These are phyloP conservation scores for Aphis gossypii DNA, from an alignment of 1,140 invertebrate genomes.

Conservation along the genomic window DNA sequence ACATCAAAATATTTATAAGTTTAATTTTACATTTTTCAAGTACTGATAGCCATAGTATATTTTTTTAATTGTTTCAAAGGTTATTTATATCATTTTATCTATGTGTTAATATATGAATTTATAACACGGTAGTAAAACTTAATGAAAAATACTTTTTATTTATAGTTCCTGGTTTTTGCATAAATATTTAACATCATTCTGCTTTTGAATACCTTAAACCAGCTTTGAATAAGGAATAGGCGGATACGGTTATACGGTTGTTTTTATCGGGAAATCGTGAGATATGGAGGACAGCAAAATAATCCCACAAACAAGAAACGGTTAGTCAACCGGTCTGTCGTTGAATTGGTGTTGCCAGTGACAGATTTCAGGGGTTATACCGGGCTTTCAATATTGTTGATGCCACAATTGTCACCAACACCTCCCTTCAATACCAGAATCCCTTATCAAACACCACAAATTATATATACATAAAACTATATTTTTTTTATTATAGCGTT, in stretches of 20 bases:
- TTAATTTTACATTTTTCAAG: background rate
- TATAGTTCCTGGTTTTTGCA: background rate
- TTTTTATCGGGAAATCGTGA: background rate
- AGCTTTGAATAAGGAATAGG: background rate
- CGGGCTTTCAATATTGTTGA: slow-evolving; percentile 17
- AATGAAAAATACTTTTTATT: background rate
- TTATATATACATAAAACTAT: background rate
- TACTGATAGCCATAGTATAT: background rate
- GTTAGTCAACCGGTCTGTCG: slow-evolving; percentile 20
- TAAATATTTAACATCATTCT: background rate
- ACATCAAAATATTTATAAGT: background rate
- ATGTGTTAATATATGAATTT: background rate
- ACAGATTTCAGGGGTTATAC: slow-evolving; percentile 23
- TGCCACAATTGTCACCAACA: background rate
- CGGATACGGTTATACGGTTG: background rate
- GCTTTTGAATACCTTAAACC: background rate
- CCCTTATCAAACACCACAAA: slow-evolving; percentile 23
- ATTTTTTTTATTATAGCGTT: background rate
- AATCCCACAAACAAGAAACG: background rate
- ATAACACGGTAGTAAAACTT: background rate
- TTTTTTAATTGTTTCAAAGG: background rate
- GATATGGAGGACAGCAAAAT: background rate
- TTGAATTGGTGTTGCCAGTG: slow-evolving; percentile 19
- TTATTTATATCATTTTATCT: background rate
- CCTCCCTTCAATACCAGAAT: background rate